phyloP scores from a whole-genome alignment of 2,113 vertebrate species.

The Entelurus aequoreus region DNA sequence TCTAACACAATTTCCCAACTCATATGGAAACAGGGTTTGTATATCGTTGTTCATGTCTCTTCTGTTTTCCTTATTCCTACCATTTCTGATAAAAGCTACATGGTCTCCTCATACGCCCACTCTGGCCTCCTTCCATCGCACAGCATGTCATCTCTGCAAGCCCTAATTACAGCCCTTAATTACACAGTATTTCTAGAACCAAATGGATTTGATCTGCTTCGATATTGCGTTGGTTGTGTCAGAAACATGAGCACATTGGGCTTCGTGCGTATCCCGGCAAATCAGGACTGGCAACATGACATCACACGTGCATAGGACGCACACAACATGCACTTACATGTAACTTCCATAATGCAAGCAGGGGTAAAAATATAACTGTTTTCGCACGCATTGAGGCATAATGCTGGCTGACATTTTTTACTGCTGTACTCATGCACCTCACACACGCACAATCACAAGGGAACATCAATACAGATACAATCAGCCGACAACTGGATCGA shows the following conservation, averaged over 20 bases:
- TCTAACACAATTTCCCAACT: no score
- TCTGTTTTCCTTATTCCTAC: not conserved
- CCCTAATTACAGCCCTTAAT: conserved; percentile 54
- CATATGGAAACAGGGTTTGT: no score
- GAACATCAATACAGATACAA: conserved; percentile 36
- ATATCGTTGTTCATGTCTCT: not conserved
- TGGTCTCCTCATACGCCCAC: conserved; percentile 2
- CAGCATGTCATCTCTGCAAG: conserved; percentile 37
- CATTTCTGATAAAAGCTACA: not conserved
- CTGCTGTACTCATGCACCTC: conserved; percentile 8
- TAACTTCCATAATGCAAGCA: conserved; percentile 14
- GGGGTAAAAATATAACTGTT: conserved; percentile 18
- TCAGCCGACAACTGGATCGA: conserved; percentile 11
- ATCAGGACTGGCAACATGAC: conserved; percentile 2
- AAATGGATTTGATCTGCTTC: conserved; percentile 53
- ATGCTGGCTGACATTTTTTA: conserved; percentile 25
- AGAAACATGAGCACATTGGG: conserved; percentile 12
- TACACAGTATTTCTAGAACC: conserved; percentile 46
- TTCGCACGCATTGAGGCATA: conserved; percentile 18
- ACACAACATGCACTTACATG: conserved; percentile 5
- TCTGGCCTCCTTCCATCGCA: conserved; percentile 22
- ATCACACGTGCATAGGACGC: not conserved
- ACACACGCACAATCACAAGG: conserved; percentile 3
- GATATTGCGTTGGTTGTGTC: conserved; percentile 27
- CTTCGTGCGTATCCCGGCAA: not conserved